A percentile compares a stretch with the other conserved stretches of the same genome.
These are phyloP conservation scores for Scarus forsteni DNA, from an alignment of 2,797 vertebrate species.

Conservation along the genomic window DNA sequence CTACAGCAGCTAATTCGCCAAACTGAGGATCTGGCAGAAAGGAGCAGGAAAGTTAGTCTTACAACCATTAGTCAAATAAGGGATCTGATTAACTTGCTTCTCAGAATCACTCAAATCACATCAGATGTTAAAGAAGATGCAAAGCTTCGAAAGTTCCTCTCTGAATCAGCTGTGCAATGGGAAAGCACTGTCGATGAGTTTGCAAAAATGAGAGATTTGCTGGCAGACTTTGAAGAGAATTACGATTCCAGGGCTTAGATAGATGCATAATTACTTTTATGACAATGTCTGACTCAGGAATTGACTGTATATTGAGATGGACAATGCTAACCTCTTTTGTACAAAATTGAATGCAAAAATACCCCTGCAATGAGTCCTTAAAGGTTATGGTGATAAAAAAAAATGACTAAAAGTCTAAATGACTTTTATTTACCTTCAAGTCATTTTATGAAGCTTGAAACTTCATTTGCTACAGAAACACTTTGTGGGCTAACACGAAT, in stretches of 20 bases:
- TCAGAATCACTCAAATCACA: background rate
- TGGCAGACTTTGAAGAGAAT: background rate
- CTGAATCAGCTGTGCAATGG: background rate
- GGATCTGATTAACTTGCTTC: background rate
- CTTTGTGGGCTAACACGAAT: too few relatives aligned
- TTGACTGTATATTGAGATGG: too few relatives aligned
- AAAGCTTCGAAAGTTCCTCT: background rate
- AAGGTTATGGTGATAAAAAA: too few relatives aligned
- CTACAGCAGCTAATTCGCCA: background rate
- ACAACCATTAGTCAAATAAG: background rate
- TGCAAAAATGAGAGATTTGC: accelerated
- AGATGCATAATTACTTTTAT: background rate
- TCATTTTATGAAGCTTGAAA: too few relatives aligned
- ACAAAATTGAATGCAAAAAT: too few relatives aligned
- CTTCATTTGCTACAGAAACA: too few relatives aligned
- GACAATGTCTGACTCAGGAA: background rate
- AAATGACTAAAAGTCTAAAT: too few relatives aligned
- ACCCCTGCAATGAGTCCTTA: too few relatives aligned
- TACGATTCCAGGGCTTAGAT: background rate
- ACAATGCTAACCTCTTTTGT: too few relatives aligned
- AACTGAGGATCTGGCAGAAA: background rate
- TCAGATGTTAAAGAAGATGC: background rate
- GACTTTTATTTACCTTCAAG: too few relatives aligned
- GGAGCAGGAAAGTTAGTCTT: background rate
- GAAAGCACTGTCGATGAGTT: background rate